phyloP scores from a whole-genome alignment of 2,113 vertebrate genomes.

The Elaphurus davidianus region DNA sequence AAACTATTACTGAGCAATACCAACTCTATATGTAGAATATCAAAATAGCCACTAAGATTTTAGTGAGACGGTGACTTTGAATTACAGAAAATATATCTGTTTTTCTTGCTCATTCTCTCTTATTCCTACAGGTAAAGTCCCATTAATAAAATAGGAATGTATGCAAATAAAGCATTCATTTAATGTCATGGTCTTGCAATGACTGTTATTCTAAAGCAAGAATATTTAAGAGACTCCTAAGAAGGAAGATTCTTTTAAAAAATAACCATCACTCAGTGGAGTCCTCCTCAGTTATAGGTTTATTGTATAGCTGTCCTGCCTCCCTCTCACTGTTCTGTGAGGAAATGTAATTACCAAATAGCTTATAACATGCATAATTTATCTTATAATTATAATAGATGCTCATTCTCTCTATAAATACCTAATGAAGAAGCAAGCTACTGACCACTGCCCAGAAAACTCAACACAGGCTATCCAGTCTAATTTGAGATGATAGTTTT shows the following conservation, averaged over 20 bases:
- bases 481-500: neutral
- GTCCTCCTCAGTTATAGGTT: constrained; percentile 1
- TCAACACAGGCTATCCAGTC: neutral
- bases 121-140: neutral
- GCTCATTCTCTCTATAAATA: constrained; percentile 54
- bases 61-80: neutral
- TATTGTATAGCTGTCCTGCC: neutral
- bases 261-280: neutral
- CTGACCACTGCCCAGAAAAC: constrained; percentile 28
- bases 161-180: neutral
- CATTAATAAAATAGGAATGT: constrained; percentile 6
- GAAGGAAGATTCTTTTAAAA: neutral
- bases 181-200: neutral
- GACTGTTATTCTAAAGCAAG: neutral
- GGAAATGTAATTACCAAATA: constrained; percentile 41
- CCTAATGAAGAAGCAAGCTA: constrained; percentile 33
- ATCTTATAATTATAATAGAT: constrained; percentile 47
- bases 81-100: neutral
- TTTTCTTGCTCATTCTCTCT: neutral
- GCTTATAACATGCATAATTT: constrained; percentile 22
- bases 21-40: neutral
- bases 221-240: neutral
- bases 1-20: neutral
- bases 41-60: constrained; percentile 13
- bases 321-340: neutral